phyloP scores from a whole-genome alignment of 2,113 vertebrate genomes.

The Forbesichthys agassizii region DNA sequence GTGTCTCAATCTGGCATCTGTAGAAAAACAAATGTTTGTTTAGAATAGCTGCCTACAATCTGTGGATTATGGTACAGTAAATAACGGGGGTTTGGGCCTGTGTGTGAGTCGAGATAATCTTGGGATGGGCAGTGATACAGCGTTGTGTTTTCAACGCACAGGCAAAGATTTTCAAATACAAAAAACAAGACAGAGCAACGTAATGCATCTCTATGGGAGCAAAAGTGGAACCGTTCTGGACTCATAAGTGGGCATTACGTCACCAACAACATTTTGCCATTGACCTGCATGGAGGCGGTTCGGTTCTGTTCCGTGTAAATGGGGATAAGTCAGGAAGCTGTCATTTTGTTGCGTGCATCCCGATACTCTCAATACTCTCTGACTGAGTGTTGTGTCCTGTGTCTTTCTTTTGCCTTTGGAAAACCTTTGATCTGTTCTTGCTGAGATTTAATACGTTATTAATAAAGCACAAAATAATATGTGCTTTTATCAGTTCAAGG shows the following conservation, averaged over 20 bases:
- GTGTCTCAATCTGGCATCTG: constrained; percentile 73
- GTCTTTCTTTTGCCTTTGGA: background rate
- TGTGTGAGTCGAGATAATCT: constrained; percentile 42
- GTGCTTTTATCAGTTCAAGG: background rate
- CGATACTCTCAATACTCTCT: too few species aligned
- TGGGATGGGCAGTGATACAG: constrained; percentile 19
- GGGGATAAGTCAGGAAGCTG: too few species aligned
- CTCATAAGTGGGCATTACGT: too few species aligned
- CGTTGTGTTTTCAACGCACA: constrained; percentile 24
- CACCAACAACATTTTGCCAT: too few species aligned
- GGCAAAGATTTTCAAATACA: too few species aligned
- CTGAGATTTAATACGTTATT: background rate
- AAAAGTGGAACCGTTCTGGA: too few species aligned
- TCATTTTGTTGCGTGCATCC: too few species aligned
- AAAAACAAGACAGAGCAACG: too few species aligned
- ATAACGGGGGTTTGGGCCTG: constrained; percentile 55
- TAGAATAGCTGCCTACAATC: constrained; percentile 50
- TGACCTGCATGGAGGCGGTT: too few species aligned
- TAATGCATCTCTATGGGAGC: too few species aligned
- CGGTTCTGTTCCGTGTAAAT: too few species aligned
- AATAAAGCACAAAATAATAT: background rate
- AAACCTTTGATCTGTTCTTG: constrained; percentile 1
- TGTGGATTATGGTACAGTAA: constrained; percentile 57
- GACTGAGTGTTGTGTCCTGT: constrained; percentile 4
- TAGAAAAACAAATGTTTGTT: constrained; percentile 66